Percentiles rank a stretch among this genome's conserved stretches.
Evolutionary conservation across 2,797 vertebrate genomes (phyloP).

Genomic region (Melanotaenia boesemani): DNA sequence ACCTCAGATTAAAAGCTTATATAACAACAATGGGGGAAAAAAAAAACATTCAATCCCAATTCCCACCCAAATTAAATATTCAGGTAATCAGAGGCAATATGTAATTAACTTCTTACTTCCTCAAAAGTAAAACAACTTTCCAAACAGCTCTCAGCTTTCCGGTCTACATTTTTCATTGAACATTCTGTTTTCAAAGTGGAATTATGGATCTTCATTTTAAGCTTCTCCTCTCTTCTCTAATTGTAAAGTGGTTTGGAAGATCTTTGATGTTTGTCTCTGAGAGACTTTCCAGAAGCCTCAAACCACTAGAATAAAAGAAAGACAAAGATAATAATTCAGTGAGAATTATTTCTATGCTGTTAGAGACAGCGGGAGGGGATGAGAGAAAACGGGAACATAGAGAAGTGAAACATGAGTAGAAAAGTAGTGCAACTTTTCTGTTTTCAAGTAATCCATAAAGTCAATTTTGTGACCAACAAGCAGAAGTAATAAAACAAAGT

Average conservation of each 20-base stretch:
- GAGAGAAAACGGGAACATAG: background rate
- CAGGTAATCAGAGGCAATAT: constrained; percentile 56
- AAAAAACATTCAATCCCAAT: constrained; percentile 36
- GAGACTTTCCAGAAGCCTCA: constrained; percentile 64
- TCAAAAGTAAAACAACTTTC: constrained; percentile 49
- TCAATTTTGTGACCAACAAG: constrained; percentile 8
- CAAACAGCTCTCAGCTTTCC: constrained; percentile 50
- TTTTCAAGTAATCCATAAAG: constrained; percentile 18
- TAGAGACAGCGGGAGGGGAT: background rate
- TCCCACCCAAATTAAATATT: constrained; percentile 56
- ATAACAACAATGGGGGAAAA: constrained; percentile 16
- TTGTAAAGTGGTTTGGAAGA: constrained; percentile 74
- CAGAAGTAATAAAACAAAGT: constrained; percentile 9
- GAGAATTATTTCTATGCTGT: constrained; percentile 48
- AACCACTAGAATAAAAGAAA: constrained; percentile 64
- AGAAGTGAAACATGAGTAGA: background rate
- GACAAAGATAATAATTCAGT: constrained; percentile 61
- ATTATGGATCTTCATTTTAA: constrained; percentile 62
- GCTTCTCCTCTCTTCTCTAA: constrained; percentile 64
- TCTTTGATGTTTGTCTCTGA: constrained; percentile 79
- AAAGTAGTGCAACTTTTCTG: background rate
- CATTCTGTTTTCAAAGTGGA: constrained; percentile 63
- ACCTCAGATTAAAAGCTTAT: constrained; percentile 17
- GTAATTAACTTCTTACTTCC: constrained; percentile 57
- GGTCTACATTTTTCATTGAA: constrained; percentile 42